Conservation (phyloP, 2,888 invertebrate species). For the Limnephilus marmoratus region DNA sequence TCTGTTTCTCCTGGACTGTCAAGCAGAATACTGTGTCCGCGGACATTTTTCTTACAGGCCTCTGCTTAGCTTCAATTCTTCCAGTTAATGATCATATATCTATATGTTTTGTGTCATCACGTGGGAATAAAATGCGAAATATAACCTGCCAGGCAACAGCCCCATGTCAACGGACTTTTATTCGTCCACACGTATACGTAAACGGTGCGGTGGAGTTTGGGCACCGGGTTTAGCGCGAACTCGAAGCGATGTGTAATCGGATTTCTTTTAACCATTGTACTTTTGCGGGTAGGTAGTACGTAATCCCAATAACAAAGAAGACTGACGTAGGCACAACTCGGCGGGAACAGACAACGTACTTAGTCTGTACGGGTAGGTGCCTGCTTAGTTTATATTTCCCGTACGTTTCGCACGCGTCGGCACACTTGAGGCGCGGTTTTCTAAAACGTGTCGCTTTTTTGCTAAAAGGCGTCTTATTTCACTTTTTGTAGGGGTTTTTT, state of each 20-base stretch:
- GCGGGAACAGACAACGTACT: slow-evolving; percentile 37
- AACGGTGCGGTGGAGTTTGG: slow-evolving; percentile 22
- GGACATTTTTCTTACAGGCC: neutral
- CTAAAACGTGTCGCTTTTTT: neutral
- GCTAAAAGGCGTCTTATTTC: neutral
- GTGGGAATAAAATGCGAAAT: neutral
- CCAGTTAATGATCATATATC: neutral
- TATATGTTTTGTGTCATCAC: neutral
- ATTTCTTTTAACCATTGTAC: slow-evolving; percentile 57
- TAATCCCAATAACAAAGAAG: slow-evolving; percentile 61
- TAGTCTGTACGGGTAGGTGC: slow-evolving; percentile 40
- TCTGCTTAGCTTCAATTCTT: neutral
- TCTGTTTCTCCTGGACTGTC: too few species aligned
- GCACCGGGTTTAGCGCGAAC: slow-evolving; percentile 46
- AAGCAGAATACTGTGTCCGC: too few species aligned
- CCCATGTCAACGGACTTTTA: neutral
- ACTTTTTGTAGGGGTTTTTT: neutral
- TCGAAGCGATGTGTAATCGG: slow-evolving; percentile 62
- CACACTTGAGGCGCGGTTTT: slow-evolving; percentile 38
- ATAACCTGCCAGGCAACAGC: neutral
- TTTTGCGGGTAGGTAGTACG: slow-evolving; percentile 50
- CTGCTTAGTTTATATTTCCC: slow-evolving; percentile 25
- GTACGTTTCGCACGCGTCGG: slow-evolving; percentile 50
- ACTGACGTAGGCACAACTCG: slow-evolving; percentile 55
- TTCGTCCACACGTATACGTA: slow-evolving; percentile 5